These are phyloP conservation scores for Agrochola macilenta DNA, from an alignment of 2,888 invertebrate genomes.

Conservation along the genomic window DNA sequence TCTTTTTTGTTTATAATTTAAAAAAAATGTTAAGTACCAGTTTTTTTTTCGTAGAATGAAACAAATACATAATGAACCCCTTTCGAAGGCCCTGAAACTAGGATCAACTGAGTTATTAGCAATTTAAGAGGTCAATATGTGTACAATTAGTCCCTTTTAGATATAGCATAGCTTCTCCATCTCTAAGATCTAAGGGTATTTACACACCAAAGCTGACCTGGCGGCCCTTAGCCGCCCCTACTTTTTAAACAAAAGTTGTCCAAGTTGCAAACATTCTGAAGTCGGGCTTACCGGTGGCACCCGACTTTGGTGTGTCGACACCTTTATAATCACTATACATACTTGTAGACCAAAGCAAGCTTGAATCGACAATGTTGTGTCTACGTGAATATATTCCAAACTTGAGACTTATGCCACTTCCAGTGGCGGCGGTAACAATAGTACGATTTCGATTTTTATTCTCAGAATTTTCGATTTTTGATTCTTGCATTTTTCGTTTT, in stretches of 20 bases:
- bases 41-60: background rate
- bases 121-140: no score
- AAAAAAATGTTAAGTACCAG: background rate
- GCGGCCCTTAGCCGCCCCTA: background rate
- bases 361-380: conserved; percentile 69
- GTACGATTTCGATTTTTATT: conserved; percentile 54
- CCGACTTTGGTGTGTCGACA: background rate
- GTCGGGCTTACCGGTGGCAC: background rate
- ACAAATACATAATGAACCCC: background rate
- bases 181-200: conserved; percentile 11
- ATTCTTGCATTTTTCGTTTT: background rate
- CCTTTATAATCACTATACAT: conserved; percentile 31
- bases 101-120: background rate
- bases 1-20: background rate
- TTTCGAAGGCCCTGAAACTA: background rate
- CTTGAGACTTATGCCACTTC: conserved; percentile 34
- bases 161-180: conserved; percentile 1
- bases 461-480: conserved; percentile 35
- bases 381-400: conserved; percentile 72
- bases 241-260: background rate
- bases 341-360: conserved; percentile 52
- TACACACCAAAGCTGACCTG: background rate
- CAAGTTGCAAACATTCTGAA: background rate
- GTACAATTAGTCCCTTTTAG: background rate
- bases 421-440: conserved; percentile 40